Conservation (phyloP, 2,797 vertebrate genomes). For the Champsocephalus gunnari region DNA sequence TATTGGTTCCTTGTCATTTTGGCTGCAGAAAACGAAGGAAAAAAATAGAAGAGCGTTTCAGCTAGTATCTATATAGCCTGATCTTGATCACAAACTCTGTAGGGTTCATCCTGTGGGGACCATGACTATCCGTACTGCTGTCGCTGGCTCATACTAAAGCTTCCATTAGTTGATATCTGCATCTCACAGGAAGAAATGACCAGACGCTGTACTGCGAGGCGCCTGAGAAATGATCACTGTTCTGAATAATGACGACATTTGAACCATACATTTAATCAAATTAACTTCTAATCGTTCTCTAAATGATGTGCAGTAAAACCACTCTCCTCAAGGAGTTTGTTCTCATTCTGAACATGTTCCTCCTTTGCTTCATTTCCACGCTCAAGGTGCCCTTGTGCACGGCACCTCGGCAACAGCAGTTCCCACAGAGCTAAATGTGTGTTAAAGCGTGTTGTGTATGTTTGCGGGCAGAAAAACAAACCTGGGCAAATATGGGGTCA, state of each 20-base stretch:
- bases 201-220: slow-evolving; percentile 1
- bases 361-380: slow-evolving; percentile 7
- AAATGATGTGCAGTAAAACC: slow-evolving; percentile 45
- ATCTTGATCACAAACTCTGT: not conserved
- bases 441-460: slow-evolving; percentile 15
- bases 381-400: slow-evolving; percentile 68
- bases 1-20: too few species aligned
- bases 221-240: slow-evolving; percentile 10
- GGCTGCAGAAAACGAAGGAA: too few species aligned
- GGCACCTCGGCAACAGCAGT: slow-evolving; percentile 33
- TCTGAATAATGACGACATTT: slow-evolving; percentile 33
- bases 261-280: slow-evolving; percentile 43
- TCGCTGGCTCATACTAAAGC: not conserved
- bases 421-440: slow-evolving; percentile 33
- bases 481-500: slow-evolving; percentile 62
- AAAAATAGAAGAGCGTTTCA: too few species aligned
- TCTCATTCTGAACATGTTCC: slow-evolving; percentile 27
- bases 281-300: slow-evolving; percentile 32
- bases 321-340: slow-evolving; percentile 10
- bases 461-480: slow-evolving; percentile 22
- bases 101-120: not conserved
- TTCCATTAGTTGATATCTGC: not conserved
- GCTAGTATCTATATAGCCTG: too few species aligned
- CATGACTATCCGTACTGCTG: not conserved
- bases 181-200: not conserved